Evolutionary conservation across 1,140 invertebrate species (phyloP).

Genomic region (Manduca sexta): DNA sequence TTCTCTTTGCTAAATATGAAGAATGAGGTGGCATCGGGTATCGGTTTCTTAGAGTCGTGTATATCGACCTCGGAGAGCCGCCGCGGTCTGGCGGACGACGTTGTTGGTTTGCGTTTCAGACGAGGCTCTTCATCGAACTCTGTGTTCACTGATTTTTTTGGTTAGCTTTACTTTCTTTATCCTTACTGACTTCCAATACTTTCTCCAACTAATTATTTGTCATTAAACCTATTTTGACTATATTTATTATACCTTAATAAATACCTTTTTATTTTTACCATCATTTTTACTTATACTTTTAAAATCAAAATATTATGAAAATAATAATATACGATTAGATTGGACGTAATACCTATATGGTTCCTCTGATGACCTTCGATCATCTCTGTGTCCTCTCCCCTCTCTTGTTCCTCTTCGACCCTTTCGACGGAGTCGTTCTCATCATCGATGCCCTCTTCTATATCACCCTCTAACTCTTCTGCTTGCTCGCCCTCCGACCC

Average conservation of each 20-base stretch:
- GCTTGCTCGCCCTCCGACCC: conserved; percentile 81
- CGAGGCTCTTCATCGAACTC: conserved; percentile 60
- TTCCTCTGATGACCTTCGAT: conserved; percentile 58
- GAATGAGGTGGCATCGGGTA: conserved; percentile 94
- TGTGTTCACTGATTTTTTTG: conserved; percentile 59
- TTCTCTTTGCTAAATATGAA: conserved; percentile 97
- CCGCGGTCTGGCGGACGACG: conserved; percentile 84
- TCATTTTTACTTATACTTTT: no score
- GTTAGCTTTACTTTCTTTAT: conserved; percentile 27
- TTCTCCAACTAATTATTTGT: no score
- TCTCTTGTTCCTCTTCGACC: conserved; percentile 71
- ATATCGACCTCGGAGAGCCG: conserved; percentile 94
- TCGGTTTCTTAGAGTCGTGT: conserved; percentile 91
- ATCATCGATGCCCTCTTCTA: conserved; percentile 78
- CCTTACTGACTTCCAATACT: no score
- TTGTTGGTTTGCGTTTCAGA: conserved; percentile 62
- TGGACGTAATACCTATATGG: conserved; percentile 48
- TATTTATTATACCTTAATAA: no score
- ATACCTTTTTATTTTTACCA: no score
- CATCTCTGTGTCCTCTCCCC: conserved; percentile 44
- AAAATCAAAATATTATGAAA: no score
- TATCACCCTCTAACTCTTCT: conserved; percentile 75
- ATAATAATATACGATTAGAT: no score
- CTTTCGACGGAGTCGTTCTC: conserved; percentile 72
- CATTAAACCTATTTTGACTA: no score